Conservation (phyloP, 2,888 invertebrate species). For the Eupithecia pulchellata region DNA sequence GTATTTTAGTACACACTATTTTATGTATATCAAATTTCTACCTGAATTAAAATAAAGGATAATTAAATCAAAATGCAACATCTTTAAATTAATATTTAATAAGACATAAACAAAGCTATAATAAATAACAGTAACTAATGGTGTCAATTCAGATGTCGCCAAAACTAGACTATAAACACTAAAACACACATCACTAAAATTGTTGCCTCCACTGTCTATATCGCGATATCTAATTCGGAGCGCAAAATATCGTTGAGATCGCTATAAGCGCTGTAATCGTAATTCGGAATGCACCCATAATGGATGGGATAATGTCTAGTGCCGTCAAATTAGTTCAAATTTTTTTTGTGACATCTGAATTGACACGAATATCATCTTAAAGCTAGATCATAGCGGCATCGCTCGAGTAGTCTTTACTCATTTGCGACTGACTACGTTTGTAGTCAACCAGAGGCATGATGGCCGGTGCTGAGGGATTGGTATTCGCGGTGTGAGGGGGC, state of each 20-base stretch:
- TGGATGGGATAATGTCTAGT: no score
- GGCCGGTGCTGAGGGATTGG: conserved; percentile 72
- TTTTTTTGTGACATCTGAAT: neutral
- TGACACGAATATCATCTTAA: conserved; percentile 54
- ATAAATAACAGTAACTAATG: conserved; percentile 69
- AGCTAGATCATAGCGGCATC: conserved; percentile 56
- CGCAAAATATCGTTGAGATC: no score
- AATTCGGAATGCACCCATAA: no score
- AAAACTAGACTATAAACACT: no score
- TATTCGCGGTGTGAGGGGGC: conserved; percentile 76
- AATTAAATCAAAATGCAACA: neutral
- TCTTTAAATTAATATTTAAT: conserved; percentile 9
- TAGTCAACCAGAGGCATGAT: conserved; percentile 71
- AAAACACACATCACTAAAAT: no score
- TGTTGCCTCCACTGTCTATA: no score
- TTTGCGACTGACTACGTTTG: conserved; percentile 65
- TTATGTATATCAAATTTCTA: neutral
- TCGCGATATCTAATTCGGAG: no score
- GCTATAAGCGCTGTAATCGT: no score
- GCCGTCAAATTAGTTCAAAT: no score
- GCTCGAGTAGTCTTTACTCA: conserved; percentile 66
- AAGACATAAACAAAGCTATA: conserved; percentile 41
- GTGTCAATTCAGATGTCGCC: neutral
- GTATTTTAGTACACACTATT: neutral
- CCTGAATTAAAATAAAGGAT: neutral